These are phyloP conservation scores for Dunckerocampus dactyliophorus DNA, from an alignment of 2,113 vertebrate species.

Conservation along the genomic window DNA sequence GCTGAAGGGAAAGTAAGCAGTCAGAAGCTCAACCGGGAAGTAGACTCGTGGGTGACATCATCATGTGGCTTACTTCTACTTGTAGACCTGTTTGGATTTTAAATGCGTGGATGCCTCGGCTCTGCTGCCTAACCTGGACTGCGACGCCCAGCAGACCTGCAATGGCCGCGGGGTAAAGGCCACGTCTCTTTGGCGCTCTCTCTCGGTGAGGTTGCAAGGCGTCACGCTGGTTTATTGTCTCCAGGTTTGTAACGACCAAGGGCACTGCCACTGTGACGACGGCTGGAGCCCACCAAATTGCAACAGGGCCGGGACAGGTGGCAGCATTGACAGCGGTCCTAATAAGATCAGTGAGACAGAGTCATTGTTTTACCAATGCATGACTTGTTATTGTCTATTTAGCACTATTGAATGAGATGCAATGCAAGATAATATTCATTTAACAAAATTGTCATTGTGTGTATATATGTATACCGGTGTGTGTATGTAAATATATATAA, in stretches of 20 bases:
- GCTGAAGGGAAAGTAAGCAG: conserved; percentile 72
- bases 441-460: too few species aligned
- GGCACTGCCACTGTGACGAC: conserved; percentile 74
- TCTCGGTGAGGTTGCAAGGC: too few species aligned
- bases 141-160: conserved; percentile 73
- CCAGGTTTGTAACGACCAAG: conserved; percentile 76
- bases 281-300: conserved; percentile 80
- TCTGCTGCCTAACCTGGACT: conserved; percentile 71
- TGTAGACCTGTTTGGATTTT: conserved; percentile 77
- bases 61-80: not conserved
- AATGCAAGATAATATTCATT: too few species aligned
- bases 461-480: too few species aligned
- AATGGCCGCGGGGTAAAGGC: conserved; percentile 73
- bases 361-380: not conserved
- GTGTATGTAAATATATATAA: too few species aligned
- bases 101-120: conserved; percentile 73
- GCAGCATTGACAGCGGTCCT: conserved; percentile 80
- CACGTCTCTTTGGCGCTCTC: too few species aligned
- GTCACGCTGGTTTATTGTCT: conserved; percentile 6
- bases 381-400: not conserved
- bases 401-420: too few species aligned
- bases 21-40: not conserved
- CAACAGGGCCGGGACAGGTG: conserved; percentile 64
- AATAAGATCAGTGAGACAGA: conserved; percentile 71
- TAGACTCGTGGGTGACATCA: not conserved